These are phyloP conservation scores for Ectemnius lituratus DNA, from an alignment of 2,888 invertebrate species.

Conservation along the genomic window DNA sequence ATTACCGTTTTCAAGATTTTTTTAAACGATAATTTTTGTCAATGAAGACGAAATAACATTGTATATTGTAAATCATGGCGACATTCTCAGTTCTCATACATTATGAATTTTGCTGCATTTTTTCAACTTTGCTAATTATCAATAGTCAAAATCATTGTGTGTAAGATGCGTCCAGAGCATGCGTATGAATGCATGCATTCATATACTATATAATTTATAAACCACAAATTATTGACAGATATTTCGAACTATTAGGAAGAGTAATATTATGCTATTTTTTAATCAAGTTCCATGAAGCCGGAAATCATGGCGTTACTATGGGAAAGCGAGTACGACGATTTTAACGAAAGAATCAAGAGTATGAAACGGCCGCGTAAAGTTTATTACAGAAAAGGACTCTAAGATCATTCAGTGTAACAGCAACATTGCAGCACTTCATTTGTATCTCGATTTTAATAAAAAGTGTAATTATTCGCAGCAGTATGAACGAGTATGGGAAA, in stretches of 20 bases:
- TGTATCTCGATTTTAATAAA: background rate
- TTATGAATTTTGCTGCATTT: too few relatives aligned
- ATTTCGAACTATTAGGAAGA: too few relatives aligned
- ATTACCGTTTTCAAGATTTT: too few relatives aligned
- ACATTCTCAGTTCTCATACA: too few relatives aligned
- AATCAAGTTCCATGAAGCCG: slow-evolving; percentile 40
- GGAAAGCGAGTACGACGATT: slow-evolving; percentile 37
- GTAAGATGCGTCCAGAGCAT: too few relatives aligned
- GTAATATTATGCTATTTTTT: slow-evolving; percentile 6
- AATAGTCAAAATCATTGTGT: too few relatives aligned
- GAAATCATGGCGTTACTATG: slow-evolving; percentile 30
- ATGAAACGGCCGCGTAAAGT: slow-evolving; percentile 39
- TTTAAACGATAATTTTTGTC: too few relatives aligned
- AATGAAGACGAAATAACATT: too few relatives aligned
- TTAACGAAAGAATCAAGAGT: slow-evolving; percentile 22
- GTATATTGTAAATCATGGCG: too few relatives aligned
- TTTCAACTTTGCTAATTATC: too few relatives aligned
- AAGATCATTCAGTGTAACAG: slow-evolving; percentile 4
- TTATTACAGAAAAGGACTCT: slow-evolving; percentile 60
- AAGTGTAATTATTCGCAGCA: background rate
- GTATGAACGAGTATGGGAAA: slow-evolving; percentile 25
- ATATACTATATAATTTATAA: too few relatives aligned
- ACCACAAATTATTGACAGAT: background rate
- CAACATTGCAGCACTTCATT: background rate
- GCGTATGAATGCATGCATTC: too few relatives aligned